Base-by-base conservation (phyloP, 2,888 invertebrate genomes). In the Drosophila multiciliata region DNA sequence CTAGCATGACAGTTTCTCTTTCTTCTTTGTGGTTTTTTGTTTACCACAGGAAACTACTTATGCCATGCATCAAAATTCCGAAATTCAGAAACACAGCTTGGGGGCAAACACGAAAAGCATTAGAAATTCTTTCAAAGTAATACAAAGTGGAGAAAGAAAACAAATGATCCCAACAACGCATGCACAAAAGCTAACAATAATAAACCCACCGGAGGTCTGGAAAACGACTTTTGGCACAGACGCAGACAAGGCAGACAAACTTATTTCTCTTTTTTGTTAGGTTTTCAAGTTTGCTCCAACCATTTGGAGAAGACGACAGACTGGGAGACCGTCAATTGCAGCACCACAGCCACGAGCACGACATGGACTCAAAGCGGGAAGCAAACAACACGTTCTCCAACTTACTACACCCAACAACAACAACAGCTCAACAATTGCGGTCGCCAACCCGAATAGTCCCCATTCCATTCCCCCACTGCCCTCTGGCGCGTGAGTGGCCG, bases 331-430 rank as follows among this genome's bases (percentile, higher is more conserved):
- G 74, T 69, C 85, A 89, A 86, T 89, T 88, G 89, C 87, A 83
- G 82, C 77, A 68, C 68, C 58, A 73, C 70, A 65, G 72, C 66
- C 61, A 66, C 60, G 58, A 64, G 54, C 54, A 66, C 64, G 69
- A 71, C 63, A 55, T 53, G 68, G 57, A 64, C 66, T 36, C 65
- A 67, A 74, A 90, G 67, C 90, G 90, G 89, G 82, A 88, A 87
- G 90, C 82, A 79, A 90, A 78, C 80, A 85, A 88, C 83, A 82
- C 88, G 88, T 86, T 85, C 88, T 84, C 75, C 82, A 70, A 60
- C 66, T 83, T 54, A 59, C 57, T 73, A 82, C 80, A 73, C 85
- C 70, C 70, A 77, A 73, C 68, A 65, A 50, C 66, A 65, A 65
- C 66, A 55, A 55, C 54, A 55, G 76, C 69, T 74, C 62, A 79